Base-by-base conservation (phyloP, 2,797 vertebrate genomes). In the Corythornis leucogaster region DNA sequence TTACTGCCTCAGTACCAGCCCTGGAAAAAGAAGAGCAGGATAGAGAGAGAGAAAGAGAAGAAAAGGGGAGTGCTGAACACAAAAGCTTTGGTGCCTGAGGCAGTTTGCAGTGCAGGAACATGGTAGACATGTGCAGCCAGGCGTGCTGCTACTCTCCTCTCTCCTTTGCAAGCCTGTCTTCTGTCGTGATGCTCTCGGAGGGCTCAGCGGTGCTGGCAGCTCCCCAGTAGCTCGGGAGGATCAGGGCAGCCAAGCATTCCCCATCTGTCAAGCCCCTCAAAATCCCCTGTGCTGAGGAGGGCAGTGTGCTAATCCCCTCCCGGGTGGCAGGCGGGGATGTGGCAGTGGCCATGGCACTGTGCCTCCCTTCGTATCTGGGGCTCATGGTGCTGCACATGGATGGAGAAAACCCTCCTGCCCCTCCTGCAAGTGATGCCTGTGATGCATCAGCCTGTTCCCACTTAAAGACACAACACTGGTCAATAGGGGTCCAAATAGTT, bases 1-100 rank as follows among this genome's bases (percentile, higher is more conserved):
- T 96, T 96, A 91, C 87, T 93, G 94, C 95, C 91, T 96, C 71
- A 38, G 69, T 92, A 94, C 85, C 67, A 86, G 67, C 76, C 64
- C 80, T 2, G 0, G 35, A 12, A 35, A 25, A 26, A 25, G 33
- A 57, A 33, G 18, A 42, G 26, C 24, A n/a, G 16, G 35, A 83
- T n/a, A 59, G 1, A 43, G 40, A 78, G 40, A 71, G n/a, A 82
- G 83, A 64, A 11, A 75, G 45, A 5, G 4, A 80, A 85, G 77
- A 40, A 87, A 76, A 82, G 55, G 73, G 57, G 33, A 90, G 18
- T 1, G 38, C 83, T 59, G 91, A 91, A 62, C 80, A 91, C 92
- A 92, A 90, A 92, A 87, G 85, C 89, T 68, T 57, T 0, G 2
- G 51, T 62, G 92, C 93, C 63, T 0, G 5, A 68, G 89, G 93